Base-by-base conservation (phyloP, 1,140 invertebrate genomes). In the Sarcophaga peregrina region DNA sequence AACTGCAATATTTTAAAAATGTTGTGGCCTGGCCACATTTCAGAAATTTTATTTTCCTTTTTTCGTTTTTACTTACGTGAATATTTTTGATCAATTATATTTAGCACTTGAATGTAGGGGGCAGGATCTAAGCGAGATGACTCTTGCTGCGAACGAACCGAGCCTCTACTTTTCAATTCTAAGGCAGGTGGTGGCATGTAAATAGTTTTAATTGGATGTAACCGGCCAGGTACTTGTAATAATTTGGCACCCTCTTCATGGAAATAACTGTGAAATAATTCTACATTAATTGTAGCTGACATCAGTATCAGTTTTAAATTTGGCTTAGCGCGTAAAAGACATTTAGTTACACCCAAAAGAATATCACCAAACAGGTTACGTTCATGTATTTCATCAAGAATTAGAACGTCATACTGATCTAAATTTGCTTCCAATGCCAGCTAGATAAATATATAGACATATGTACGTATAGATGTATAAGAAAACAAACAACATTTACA, bases 281-380 rank as follows among this genome's bases (percentile, higher is more conserved):
- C 92, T 68, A 99, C 95, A 91, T 99, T 99, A 62, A 99, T 99
- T 3, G 98, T 99, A 13, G 98, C 98, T 8, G 98, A 99, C 98
- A 99, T 99, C 0, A 99, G 93, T 17, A 99, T 95, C 8, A 99
- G 91, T 91, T 98, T 98, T 5, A 99, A 90, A 87, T 98, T 94
- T 17, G 92, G 87, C 81, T 96, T 92, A 90, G 95, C 95, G 86
- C 95, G 93, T 68, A 98, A 91, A 7, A 99, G 88, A 89, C 97
- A 98, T 88, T 98, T 98, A 81, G 99, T 93, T 8, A 99, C 94
- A 5, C 98, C 97, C 8, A 99, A 91, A 17, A 99, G 91, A 91
- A 99, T 98, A 91, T 99, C 98, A 37, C 97, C 98, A 88, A 97
- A 95, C 7, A 99, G 93, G 92, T 99, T 97, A 25, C 98, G 92